Percentiles rank a stretch among this genome's conserved stretches.
These are phyloP conservation scores for Arvicanthis niloticus DNA, from an alignment of 2,113 vertebrate species.

Conservation along the genomic window DNA sequence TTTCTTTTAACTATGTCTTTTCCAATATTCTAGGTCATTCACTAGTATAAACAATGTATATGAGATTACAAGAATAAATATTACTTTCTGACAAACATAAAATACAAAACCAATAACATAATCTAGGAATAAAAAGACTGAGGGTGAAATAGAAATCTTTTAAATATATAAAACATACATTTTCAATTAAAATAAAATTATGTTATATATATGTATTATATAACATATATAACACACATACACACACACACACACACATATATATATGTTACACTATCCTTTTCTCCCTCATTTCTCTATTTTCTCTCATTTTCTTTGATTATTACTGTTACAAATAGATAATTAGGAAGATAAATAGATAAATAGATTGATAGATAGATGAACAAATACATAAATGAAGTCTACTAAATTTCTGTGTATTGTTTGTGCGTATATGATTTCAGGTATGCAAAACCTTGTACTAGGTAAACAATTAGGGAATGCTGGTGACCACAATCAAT, in stretches of 20 bases:
- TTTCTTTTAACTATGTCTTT: neutral
- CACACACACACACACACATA: too few species aligned
- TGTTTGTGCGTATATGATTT: neutral
- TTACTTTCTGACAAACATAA: neutral
- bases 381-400: neutral
- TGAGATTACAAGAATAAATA: neutral
- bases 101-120: neutral
- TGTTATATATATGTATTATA: too few species aligned
- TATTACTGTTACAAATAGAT: neutral
- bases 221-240: too few species aligned
- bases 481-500: neutral
- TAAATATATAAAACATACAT: neutral
- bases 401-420: neutral
- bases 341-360: neutral
- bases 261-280: too few species aligned
- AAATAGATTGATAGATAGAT: neutral
- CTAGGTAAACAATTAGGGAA: neutral
- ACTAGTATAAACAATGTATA: neutral
- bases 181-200: neutral
- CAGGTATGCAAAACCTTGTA: neutral
- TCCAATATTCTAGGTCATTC: neutral
- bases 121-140: neutral
- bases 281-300: neutral
- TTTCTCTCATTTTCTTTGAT: neutral
- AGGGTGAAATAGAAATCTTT: neutral